Evolutionary conservation across 2,888 invertebrate genomes (phyloP), one percentile per base, ranked within the genome.

Genomic region (Mactromeris polynyma): DNA sequence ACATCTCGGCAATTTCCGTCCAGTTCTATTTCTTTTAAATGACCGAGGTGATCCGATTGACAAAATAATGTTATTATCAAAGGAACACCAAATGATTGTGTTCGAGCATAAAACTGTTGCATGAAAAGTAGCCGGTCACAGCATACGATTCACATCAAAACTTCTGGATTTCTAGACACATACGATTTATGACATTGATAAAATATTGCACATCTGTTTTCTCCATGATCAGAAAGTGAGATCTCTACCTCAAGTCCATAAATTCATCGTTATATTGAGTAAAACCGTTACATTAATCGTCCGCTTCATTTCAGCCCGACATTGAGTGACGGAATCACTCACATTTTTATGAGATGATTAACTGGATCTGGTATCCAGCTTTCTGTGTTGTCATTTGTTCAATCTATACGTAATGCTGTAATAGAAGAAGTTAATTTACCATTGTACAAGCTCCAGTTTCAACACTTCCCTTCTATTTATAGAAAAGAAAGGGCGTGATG

Each of bases 131-230:
- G 21, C 77, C 19, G 21, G 40, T 21, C 77, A 36, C 33, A 36
- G 77, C 77, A 36, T 77, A 31, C 21, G 36, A 36, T 77, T n/a
- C 77, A 38, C 77, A 77, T 19, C 78, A 40, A 79, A 42, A 36
- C 79, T n/a, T 46, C 40, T 79, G 40, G 36, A 14, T 79, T 79
- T 81, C 46, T n/a, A 54, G 81, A 51, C 81, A 51, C 31, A n/a
- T 51, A 81, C 19, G 51, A 81, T 81, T 81, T 81, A 81, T 58
- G 31, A n/a, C 51, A n/a, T 36, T 21, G 58, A 58, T 38, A 79
- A 54, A 51, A 21, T 54, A 81, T 36, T 58, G 81, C 58, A 58
- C 58, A 51, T 81, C 81, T 81, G 81, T 81, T 81, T 81, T 58
- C 7, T 11, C 58, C 31, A 81, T 81, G 58, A 81, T 51, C 81